Percentiles rank a stretch among this genome's conserved stretches.
Evolutionary conservation across 2,113 vertebrate species (phyloP).

Genomic region (Carassius auratus): DNA sequence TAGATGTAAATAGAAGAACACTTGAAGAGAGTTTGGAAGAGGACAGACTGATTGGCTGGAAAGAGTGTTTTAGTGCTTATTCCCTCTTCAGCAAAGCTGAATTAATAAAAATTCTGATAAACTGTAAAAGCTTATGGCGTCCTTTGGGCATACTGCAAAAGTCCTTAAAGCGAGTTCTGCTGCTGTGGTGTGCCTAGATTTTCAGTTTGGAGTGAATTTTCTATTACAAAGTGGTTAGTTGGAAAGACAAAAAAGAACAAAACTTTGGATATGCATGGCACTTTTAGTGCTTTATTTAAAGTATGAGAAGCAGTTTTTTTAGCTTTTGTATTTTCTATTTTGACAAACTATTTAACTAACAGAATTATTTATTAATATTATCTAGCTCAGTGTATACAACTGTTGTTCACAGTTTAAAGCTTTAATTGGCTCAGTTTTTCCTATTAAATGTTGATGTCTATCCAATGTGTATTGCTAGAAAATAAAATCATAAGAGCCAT

Average conservation of each 20-base stretch:
- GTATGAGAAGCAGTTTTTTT: neutral
- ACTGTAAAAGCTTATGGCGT: slow-evolving; percentile 17
- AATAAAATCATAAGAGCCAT: neutral
- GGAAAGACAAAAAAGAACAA: neutral
- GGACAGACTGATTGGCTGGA: slow-evolving; percentile 29
- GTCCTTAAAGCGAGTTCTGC: slow-evolving; percentile 3
- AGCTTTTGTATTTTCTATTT: neutral
- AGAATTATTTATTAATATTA: slow-evolving; percentile 1
- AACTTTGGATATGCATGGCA: neutral
- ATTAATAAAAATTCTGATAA: slow-evolving; percentile 28
- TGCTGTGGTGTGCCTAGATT: neutral
- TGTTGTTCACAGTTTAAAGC: neutral
- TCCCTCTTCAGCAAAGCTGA: slow-evolving; percentile 36
- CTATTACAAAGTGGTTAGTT: neutral
- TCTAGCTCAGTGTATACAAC: neutral
- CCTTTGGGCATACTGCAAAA: slow-evolving; percentile 33
- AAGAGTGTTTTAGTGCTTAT: slow-evolving; percentile 42
- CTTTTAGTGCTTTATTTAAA: neutral
- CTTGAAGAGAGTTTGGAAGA: slow-evolving; percentile 11
- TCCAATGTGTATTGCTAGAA: neutral
- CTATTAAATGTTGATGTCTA: neutral
- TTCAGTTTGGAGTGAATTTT: neutral
- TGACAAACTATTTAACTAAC: neutral
- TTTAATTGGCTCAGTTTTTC: neutral
- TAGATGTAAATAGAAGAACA: slow-evolving; percentile 37